Evolutionary conservation across 2,113 vertebrate genomes (phyloP).

Genomic region (Peromyscus californicus): DNA sequence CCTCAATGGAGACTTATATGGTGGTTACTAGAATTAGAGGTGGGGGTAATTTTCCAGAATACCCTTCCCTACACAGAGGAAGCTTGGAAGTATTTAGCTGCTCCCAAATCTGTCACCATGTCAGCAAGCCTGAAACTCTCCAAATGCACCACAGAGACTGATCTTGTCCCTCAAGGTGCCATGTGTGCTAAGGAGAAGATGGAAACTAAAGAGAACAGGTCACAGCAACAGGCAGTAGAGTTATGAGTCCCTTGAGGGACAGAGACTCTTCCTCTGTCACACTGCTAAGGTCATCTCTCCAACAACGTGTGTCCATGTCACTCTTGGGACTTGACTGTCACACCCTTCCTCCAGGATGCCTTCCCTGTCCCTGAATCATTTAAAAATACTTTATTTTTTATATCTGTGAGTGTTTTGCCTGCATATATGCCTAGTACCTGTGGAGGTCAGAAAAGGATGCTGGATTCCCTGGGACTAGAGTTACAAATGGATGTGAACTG

Average conservation of each 20-base stretch:
- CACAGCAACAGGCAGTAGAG: background rate
- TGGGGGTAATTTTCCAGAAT: background rate
- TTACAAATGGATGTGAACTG: background rate
- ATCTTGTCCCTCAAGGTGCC: background rate
- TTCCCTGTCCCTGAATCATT: background rate
- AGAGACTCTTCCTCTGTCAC: background rate
- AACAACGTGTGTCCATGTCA: rapidly evolving
- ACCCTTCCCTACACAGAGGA: background rate
- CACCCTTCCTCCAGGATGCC: too few species aligned
- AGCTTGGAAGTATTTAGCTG: background rate
- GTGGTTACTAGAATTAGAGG: background rate
- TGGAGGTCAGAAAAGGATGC: background rate
- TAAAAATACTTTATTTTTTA: background rate
- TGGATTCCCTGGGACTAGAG: background rate
- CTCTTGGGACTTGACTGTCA: background rate
- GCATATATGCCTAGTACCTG: background rate
- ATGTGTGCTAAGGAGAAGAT: too few species aligned
- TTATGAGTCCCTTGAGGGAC: background rate
- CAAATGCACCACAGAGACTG: background rate
- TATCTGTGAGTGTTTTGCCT: background rate
- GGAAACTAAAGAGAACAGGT: background rate
- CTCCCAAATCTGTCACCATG: background rate
- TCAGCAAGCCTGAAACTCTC: background rate
- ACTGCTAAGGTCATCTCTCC: background rate
- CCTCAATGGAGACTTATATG: background rate